These are phyloP conservation scores for Astyanax mexicanus DNA, from an alignment of 2,797 vertebrate species.

Conservation along the genomic window DNA sequence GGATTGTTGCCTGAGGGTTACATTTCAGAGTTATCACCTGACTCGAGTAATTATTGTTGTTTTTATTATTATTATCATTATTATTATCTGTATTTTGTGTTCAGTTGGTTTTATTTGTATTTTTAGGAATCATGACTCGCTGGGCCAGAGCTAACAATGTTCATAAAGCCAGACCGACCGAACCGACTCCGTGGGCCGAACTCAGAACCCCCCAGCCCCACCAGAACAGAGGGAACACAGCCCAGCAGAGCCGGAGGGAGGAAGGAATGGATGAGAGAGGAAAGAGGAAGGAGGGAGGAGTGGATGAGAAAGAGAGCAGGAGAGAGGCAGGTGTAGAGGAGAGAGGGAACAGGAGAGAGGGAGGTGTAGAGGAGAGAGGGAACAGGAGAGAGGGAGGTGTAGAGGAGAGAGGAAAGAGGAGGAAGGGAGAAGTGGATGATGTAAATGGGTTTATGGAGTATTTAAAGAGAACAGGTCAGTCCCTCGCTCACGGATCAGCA, in stretches of 20 bases:
- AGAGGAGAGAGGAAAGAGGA: neutral
- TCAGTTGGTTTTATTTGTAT: too few species aligned
- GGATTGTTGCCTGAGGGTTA: too few species aligned
- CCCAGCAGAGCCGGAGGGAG: neutral
- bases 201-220: too few species aligned
- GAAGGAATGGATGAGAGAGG: neutral
- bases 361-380: too few species aligned
- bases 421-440: constrained; percentile 80
- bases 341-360: neutral
- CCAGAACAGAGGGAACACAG: too few species aligned
- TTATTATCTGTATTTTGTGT: too few species aligned
- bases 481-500: constrained; percentile 43
- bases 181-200: constrained; percentile 88
- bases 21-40: too few species aligned
- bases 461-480: constrained; percentile 71
- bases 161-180: constrained; percentile 77
- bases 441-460: constrained; percentile 89
- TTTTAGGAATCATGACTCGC: constrained; percentile 83
- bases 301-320: constrained; percentile 79
- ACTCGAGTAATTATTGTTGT: too few species aligned
- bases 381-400: too few species aligned
- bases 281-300: constrained; percentile 71
- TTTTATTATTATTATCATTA: too few species aligned
- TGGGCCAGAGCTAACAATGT: constrained; percentile 86
- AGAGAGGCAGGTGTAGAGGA: constrained; percentile 80